Percentiles rank a stretch among this genome's conserved stretches.
Evolutionary conservation across 2,888 invertebrate species (phyloP).

Genomic region (Pedicia rivosa): DNA sequence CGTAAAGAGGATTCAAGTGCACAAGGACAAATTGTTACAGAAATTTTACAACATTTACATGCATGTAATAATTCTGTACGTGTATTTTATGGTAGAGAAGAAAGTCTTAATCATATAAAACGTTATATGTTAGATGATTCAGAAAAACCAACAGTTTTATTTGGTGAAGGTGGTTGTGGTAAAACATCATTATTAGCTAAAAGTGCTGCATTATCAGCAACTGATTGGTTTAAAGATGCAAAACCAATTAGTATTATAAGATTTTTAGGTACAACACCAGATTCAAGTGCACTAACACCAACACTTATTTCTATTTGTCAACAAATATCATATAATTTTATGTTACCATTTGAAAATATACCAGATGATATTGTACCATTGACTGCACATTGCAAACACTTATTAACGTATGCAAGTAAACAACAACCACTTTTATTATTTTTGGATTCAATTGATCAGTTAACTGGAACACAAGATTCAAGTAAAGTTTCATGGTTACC

Average conservation of each 20-base stretch:
- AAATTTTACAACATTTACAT: constrained; percentile 87
- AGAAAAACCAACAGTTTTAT: constrained; percentile 78
- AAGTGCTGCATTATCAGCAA: constrained; percentile 65
- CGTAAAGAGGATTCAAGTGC: constrained; percentile 88
- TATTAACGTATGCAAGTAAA: constrained; percentile 63
- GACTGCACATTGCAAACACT: constrained; percentile 89
- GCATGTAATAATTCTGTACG: constrained; percentile 88
- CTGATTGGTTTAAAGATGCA: constrained; percentile 54
- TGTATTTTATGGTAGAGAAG: constrained; percentile 86
- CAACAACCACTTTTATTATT: constrained; percentile 82
- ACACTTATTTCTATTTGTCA: constrained; percentile 90
- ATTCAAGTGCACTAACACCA: constrained; percentile 87
- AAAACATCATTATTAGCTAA: constrained; percentile 93
- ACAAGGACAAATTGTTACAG: constrained; percentile 84
- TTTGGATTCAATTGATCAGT: constrained; percentile 91
- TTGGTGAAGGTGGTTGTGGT: constrained; percentile 93
- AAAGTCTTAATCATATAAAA: constrained; percentile 63
- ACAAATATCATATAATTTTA: constrained; percentile 87
- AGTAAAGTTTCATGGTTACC: constrained; percentile 96
- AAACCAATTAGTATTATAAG: constrained; percentile 77
- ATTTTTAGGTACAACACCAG: constrained; percentile 93
- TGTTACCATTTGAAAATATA: constrained; percentile 80
- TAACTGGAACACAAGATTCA: constrained; percentile 86
- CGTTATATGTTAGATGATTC: constrained; percentile 70
- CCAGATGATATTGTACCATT: constrained; percentile 93